Base-by-base conservation (phyloP, 1,140 invertebrate species). In the Cydia amplana region DNA sequence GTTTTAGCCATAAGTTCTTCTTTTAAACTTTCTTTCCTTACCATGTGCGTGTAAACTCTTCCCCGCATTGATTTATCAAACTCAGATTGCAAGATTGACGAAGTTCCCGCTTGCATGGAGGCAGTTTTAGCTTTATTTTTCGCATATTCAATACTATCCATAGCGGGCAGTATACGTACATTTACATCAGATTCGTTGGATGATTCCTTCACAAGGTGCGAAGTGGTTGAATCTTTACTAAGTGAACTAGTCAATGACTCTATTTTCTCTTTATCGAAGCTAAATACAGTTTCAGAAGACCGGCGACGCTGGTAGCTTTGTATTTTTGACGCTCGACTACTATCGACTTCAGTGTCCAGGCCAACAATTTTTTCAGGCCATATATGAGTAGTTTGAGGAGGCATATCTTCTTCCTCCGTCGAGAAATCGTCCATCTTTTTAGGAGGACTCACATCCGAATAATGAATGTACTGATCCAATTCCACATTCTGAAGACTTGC, bases 211-310 rank as follows among this genome's bases (percentile, higher is more conserved):
- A 93, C 86, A 14, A 93, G 85, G 77, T 90, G 88, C 1, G 92
- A 90, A 79, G 88, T 75, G 32, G 76, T 75, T 14, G 78, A 87
- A 79, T 93, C 91, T 78, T 91, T 91, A 43, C 88, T 92, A 28
- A 87, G 89, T 36, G 94, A 94, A 74, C 94, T 92, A n/a, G 94
- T 94, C 20, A 96, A 85, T n/a, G 94, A 95, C 82, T 95, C 95
- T 55, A 95, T 95, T 80, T 95, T 94, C 78, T 95, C 95, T 85
- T 95, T 95, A 80, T 96, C 95, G 76, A 96, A 96, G 82, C 95
- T 95, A 78, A 96, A 95, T 14, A 96, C 95, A 64, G 95, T 95
- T 46, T 95, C 94, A 0, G 94, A 94, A 46, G 94, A 94, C 10
- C 92, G 86, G 32, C 92, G 90, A 36, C 92, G 83, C 78, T 93